phyloP scores from a whole-genome alignment of 2,113 vertebrate genomes.

The Penelope pileata region DNA sequence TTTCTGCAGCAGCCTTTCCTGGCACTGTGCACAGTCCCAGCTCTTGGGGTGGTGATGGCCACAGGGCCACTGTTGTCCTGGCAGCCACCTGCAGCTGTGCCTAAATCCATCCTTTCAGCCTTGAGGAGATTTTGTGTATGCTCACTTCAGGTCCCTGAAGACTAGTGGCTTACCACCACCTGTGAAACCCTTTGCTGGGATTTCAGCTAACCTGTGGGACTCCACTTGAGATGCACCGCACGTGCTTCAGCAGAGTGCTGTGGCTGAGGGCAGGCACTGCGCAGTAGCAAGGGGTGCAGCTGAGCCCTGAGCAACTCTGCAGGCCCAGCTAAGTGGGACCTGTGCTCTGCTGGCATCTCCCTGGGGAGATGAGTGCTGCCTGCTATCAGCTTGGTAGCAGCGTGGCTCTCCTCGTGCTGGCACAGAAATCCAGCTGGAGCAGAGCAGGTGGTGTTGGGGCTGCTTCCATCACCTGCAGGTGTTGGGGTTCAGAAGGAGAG shows the following conservation, averaged over 20 bases:
- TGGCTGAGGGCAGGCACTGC: not conserved
- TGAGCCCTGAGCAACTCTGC: not conserved
- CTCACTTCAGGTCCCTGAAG: not conserved
- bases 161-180: not conserved
- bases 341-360: not conserved
- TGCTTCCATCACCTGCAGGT: accelerated
- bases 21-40: not conserved
- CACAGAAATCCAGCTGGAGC: not conserved
- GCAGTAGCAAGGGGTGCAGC: not conserved
- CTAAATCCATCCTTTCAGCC: not conserved
- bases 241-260: not conserved
- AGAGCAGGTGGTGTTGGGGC: not conserved
- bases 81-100: not conserved
- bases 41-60: not conserved
- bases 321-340: not conserved
- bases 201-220: not conserved
- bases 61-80: not conserved
- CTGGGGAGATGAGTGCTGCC: too few species aligned
- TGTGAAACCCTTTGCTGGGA: not conserved
- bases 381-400: accelerated
- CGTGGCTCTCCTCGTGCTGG: not conserved
- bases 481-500: not conserved
- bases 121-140: accelerated
- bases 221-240: not conserved
- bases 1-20: not conserved